phyloP scores from a whole-genome alignment of 2,113 vertebrate species.

The Scatophagus argus region DNA sequence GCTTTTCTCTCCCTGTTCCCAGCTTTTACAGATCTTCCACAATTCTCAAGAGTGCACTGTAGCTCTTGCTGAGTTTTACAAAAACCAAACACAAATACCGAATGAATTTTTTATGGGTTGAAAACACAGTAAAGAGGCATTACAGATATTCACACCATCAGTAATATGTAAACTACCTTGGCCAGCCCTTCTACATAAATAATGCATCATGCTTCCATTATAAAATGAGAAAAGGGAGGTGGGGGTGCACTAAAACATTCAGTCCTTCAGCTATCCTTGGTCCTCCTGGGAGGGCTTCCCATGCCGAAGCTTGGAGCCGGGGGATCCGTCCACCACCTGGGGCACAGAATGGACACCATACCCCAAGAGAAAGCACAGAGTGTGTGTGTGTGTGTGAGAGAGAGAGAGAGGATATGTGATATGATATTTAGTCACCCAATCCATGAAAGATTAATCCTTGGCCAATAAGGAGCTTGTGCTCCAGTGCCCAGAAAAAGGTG shows the following conservation, averaged over 20 bases:
- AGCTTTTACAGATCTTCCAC: slow-evolving; percentile 14
- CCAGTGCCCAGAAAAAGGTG: slow-evolving; percentile 46
- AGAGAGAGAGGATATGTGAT: slow-evolving; percentile 46
- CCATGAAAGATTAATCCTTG: slow-evolving; percentile 37
- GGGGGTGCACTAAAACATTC: slow-evolving; percentile 35
- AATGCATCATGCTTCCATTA: slow-evolving; percentile 69
- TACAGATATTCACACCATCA: slow-evolving; percentile 26
- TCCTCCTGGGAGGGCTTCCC: slow-evolving; percentile 62
- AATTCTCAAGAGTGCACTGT: not conserved
- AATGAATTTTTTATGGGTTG: slow-evolving; percentile 24
- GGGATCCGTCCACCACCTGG: slow-evolving; percentile 68
- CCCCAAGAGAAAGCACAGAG: slow-evolving; percentile 24
- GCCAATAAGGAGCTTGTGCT: slow-evolving; percentile 39
- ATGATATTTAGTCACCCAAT: slow-evolving; percentile 52
- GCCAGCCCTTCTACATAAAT: slow-evolving; percentile 68
- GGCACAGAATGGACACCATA: slow-evolving; percentile 44
- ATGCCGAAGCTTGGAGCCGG: slow-evolving; percentile 36
- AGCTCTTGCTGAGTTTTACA: slow-evolving; percentile 6
- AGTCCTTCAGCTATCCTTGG: slow-evolving; percentile 54
- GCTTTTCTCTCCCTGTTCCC: slow-evolving; percentile 31
- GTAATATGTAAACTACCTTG: slow-evolving; percentile 44
- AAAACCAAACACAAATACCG: not conserved
- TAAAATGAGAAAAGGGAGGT: slow-evolving; percentile 17
- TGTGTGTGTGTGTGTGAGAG: too few species aligned
- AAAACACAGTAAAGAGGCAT: slow-evolving; percentile 32